Evolutionary conservation across 2,888 invertebrate genomes (phyloP).

Genomic region (Achlya flavicornis): DNA sequence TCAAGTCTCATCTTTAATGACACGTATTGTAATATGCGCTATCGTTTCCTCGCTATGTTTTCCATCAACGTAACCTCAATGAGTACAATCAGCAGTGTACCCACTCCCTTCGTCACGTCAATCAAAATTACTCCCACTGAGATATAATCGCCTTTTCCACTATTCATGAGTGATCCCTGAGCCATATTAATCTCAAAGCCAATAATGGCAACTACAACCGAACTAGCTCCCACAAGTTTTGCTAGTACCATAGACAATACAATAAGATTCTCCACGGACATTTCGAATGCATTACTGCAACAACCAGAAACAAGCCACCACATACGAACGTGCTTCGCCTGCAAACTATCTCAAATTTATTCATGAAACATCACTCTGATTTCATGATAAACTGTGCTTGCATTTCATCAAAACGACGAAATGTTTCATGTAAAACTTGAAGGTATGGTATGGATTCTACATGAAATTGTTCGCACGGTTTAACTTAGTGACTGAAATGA

Average conservation of each 20-base stretch:
- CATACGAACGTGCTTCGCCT: slow-evolving; percentile 29
- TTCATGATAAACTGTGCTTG: slow-evolving; percentile 10
- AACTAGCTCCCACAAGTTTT: slow-evolving; percentile 14
- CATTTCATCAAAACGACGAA: not conserved
- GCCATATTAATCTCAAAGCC: not conserved
- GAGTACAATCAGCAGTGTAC: too few species aligned
- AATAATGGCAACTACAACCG: not conserved
- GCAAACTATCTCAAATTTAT: slow-evolving; percentile 29
- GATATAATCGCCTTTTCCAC: too few species aligned
- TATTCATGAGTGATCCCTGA: too few species aligned
- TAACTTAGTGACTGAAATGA: not conserved
- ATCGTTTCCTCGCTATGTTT: too few species aligned
- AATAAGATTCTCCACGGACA: not conserved
- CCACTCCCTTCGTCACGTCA: too few species aligned
- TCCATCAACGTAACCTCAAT: too few species aligned
- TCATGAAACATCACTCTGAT: slow-evolving; percentile 21
- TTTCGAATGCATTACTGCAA: slow-evolving; percentile 7
- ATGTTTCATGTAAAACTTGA: not conserved
- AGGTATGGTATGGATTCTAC: not conserved
- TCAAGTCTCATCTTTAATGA: too few species aligned
- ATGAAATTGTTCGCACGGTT: not conserved
- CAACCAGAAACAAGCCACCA: slow-evolving; percentile 23
- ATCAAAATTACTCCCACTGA: too few species aligned
- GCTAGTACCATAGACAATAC: not conserved
- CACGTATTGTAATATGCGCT: too few species aligned